Evolutionary conservation across 2,113 vertebrate species (phyloP), one percentile per base, ranked within the genome.

Genomic region (Rhabdomys dilectus): DNA sequence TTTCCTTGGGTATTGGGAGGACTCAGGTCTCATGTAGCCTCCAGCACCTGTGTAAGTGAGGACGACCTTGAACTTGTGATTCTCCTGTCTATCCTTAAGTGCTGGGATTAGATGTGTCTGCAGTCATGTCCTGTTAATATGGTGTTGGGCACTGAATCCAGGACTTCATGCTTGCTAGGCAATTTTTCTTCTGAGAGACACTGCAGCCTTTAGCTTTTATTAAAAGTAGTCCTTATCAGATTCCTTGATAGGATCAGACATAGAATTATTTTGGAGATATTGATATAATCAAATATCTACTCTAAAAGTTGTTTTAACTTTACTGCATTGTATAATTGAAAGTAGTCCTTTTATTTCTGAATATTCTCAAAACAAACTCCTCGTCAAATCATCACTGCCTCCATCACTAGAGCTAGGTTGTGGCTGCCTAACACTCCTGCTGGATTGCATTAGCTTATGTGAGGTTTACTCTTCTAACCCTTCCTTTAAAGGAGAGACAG

Each of bases 221-320:
- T 64, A 42, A 64, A 85, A 85, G 42, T 85, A 26, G n/a, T 42
- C 60, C 42, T 29, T 36, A 48, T 48, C 51, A 29, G 45, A 70
- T 92, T 60, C 78, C 86, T 88, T 75, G n/a, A 9, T 96, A 62
- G 70, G 84, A 16, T 81, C 51, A 26, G 56, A 70, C 9, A 80
- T 81, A 88, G 62, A 51, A 21, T 68, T 68, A 45, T 86, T 96
- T 91, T 34, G 4, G 34, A 82, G 22, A n/a, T 70, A 76, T 22
- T 91, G 51, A 80, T 73, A 56, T 62, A 96, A 70, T 70, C 45
- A 87, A n/a, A 87, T 77, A 34, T n/a, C 60, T 82, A 34, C 24
- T 94, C 70, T 82, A 60, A 88, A 66, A 91, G 21, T 56, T 82
- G 53, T 39, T 73, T 91, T 56, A 64, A 26, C n/a, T 81, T 94